A percentile compares a stretch with the other conserved stretches of the same genome.
These are phyloP conservation scores for Scytalopus superciliaris DNA, from an alignment of 2,113 vertebrate species.

Conservation along the genomic window DNA sequence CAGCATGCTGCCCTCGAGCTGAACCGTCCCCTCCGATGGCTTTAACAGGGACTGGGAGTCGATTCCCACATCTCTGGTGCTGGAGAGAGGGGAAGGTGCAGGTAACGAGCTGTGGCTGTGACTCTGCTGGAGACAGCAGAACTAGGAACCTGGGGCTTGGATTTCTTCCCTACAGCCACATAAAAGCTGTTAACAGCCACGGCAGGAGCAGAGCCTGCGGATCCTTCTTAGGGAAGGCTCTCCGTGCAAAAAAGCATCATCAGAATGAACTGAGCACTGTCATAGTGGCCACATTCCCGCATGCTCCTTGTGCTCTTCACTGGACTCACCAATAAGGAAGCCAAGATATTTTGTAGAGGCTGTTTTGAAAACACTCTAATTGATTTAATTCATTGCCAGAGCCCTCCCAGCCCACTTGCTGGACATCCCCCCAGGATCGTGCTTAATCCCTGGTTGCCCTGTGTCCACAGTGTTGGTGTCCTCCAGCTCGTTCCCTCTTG, in stretches of 20 bases:
- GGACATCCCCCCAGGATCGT: not conserved
- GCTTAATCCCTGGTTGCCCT: not conserved
- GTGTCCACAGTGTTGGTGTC: not conserved
- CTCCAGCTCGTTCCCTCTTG: not conserved
- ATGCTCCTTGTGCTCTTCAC: not conserved
- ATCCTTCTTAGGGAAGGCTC: not conserved
- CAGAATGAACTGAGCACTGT: not conserved
- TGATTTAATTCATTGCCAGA: not conserved
- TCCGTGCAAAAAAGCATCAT: not conserved
- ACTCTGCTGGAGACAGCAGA: not conserved
- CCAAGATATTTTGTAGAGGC: not conserved
- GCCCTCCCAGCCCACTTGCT: not conserved
- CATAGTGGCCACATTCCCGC: not conserved
- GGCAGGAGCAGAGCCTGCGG: fast-evolving
- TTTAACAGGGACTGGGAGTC: fast-evolving
- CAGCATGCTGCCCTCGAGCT: fast-evolving
- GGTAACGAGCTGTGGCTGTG: not conserved
- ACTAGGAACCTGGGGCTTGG: not conserved
- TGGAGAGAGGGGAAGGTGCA: fast-evolving
- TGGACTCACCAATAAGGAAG: not conserved
- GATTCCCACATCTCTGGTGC: fast-evolving
- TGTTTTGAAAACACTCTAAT: not conserved
- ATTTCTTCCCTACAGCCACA: not conserved
- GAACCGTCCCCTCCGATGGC: not conserved
- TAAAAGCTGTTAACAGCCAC: not conserved